phyloP scores from a whole-genome alignment of 2,113 vertebrate species.

The Lasiurus cinereus region DNA sequence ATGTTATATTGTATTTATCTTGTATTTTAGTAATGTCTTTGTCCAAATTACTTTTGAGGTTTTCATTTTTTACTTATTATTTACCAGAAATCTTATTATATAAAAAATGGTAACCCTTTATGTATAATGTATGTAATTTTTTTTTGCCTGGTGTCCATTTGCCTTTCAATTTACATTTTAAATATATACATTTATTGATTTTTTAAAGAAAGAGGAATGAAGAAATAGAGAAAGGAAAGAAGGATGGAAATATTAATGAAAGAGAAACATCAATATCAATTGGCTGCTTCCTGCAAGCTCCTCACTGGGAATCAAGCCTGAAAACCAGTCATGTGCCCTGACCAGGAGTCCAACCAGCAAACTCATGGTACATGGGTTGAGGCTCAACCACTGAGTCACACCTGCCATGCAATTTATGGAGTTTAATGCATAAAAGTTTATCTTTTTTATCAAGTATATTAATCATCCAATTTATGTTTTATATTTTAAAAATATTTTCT shows the following conservation, averaged over 20 bases:
- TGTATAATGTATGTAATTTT: background rate
- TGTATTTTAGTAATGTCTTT: background rate
- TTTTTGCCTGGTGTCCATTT: conserved; percentile 27
- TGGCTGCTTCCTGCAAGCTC: too few relatives aligned
- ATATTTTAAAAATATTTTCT: background rate
- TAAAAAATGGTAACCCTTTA: background rate
- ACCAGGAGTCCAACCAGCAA: too few relatives aligned
- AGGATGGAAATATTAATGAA: too few relatives aligned
- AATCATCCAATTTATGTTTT: conserved; percentile 30
- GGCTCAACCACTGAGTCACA: too few relatives aligned
- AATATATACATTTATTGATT: too few relatives aligned
- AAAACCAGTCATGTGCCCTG: too few relatives aligned
- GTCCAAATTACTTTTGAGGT: background rate
- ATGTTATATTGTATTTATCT: conserved; percentile 12
- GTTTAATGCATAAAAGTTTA: background rate
- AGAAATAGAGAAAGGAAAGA: too few relatives aligned
- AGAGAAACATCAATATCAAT: too few relatives aligned
- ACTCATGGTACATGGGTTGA: too few relatives aligned
- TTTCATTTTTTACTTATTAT: background rate
- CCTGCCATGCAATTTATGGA: background rate
- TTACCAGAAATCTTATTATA: background rate
- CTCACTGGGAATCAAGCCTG: too few relatives aligned
- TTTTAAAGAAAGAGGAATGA: too few relatives aligned
- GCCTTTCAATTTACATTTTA: background rate
- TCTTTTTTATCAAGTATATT: background rate